A percentile compares a stretch with the other conserved stretches of the same genome.
Conservation (phyloP, 2,113 vertebrate genomes). For the Odocoileus virginianus region DNA sequence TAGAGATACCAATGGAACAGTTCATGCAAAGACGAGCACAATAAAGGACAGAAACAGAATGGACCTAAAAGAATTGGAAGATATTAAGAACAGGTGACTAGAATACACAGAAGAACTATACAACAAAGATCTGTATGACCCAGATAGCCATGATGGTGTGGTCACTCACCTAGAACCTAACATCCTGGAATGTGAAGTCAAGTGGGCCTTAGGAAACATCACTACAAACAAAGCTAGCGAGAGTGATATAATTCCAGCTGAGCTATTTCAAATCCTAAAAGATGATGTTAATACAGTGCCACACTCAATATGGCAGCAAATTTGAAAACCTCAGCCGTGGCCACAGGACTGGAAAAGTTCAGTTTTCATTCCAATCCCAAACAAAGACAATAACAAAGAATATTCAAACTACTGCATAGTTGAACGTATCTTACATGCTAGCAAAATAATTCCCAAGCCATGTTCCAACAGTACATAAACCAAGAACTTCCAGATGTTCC, state of each 20-base stretch:
- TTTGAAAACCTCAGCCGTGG: background rate
- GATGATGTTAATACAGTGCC: background rate
- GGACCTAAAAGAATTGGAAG: background rate
- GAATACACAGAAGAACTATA: background rate
- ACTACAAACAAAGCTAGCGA: background rate
- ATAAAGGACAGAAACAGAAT: background rate
- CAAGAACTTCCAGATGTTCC: background rate
- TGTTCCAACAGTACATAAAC: background rate
- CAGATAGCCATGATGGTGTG: background rate
- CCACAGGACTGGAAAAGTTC: background rate
- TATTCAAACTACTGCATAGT: background rate
- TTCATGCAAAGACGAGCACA: background rate
- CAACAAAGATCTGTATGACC: background rate
- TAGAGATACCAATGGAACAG: background rate
- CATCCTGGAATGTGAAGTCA: background rate
- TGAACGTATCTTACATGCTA: background rate
- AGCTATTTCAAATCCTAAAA: background rate
- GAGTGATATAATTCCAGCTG: background rate
- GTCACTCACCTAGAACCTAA: background rate
- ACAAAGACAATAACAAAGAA: background rate
- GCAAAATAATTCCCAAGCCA: background rate
- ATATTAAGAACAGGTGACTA: background rate
- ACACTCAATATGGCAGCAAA: background rate
- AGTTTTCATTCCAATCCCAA: background rate
- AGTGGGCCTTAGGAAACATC: background rate